A percentile compares a stretch with the other conserved stretches of the same genome.
Evolutionary conservation across 2,888 invertebrate species (phyloP).

Genomic region (Cremastobaeus sp.): DNA sequence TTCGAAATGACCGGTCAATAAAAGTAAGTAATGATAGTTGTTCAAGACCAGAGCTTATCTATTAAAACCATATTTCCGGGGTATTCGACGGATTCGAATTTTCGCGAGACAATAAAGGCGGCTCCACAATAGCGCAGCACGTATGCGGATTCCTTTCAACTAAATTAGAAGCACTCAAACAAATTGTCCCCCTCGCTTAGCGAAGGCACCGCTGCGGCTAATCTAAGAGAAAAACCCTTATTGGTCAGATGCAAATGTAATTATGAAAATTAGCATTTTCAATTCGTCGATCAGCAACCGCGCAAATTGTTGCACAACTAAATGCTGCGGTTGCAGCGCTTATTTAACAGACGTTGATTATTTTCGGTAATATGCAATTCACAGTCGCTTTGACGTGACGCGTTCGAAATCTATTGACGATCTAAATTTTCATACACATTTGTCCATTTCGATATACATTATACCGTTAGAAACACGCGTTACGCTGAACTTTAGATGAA

Average conservation of each 20-base stretch:
- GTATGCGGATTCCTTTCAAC: conserved; percentile 30
- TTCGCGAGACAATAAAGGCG: too few relatives aligned
- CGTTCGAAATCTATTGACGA: conserved; percentile 35
- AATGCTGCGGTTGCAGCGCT: conserved; percentile 1
- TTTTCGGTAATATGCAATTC: conserved; percentile 36
- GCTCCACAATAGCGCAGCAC: background rate
- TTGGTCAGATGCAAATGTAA: conserved; percentile 11
- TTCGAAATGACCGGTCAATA: too few relatives aligned
- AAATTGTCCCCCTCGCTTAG: conserved; percentile 35
- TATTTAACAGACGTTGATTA: conserved; percentile 16
- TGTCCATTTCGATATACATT: conserved; percentile 41
- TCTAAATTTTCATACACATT: conserved; percentile 50
- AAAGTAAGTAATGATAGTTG: too few relatives aligned
- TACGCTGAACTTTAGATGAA: conserved; percentile 45
- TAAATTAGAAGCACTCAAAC: conserved; percentile 42
- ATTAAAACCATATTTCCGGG: too few relatives aligned
- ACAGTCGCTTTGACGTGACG: conserved; percentile 39
- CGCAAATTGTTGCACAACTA: conserved; percentile 5
- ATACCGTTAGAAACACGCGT: conserved; percentile 40
- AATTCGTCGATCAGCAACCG: background rate
- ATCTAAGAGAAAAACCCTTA: conserved; percentile 13
- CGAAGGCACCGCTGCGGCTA: background rate
- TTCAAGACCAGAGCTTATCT: too few relatives aligned
- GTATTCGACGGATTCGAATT: too few relatives aligned
- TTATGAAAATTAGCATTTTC: conserved; percentile 19